A percentile compares a stretch with the other conserved stretches of the same genome.
Evolutionary conservation across 2,888 invertebrate genomes (phyloP).

Genomic region (Tortrix viridana): DNA sequence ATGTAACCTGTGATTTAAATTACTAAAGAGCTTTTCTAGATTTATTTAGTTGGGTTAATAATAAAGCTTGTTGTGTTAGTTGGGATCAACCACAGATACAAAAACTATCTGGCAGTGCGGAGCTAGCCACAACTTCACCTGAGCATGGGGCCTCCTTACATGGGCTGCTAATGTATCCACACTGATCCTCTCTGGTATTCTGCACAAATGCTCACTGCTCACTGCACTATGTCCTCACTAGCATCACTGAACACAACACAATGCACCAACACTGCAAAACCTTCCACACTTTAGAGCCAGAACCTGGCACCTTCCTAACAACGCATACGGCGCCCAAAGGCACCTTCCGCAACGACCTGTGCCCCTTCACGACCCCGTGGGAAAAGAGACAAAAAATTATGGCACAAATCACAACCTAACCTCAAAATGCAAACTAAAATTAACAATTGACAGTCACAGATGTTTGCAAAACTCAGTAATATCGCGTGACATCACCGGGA

Average conservation of each 20-base stretch:
- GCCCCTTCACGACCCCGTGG: conserved; percentile 21
- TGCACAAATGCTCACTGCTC: conserved; percentile 24
- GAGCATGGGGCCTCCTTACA: conserved; percentile 33
- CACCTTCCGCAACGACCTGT: conserved; percentile 23
- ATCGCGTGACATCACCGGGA: conserved; percentile 66
- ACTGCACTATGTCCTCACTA: conserved; percentile 35
- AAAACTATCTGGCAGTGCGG: conserved; percentile 4
- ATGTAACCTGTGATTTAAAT: conserved; percentile 13
- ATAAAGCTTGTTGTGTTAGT: conserved; percentile 21
- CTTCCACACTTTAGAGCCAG: conserved; percentile 3
- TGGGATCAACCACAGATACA: conserved; percentile 14
- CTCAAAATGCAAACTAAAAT: conserved; percentile 76
- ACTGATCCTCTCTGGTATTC: conserved; percentile 20
- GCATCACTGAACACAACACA: conserved; percentile 36
- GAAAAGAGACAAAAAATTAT: conserved; percentile 48
- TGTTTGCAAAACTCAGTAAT: conserved; percentile 66
- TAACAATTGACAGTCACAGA: conserved; percentile 71
- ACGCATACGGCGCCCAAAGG: conserved; percentile 4
- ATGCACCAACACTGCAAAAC: conserved; percentile 31
- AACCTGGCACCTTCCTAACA: conserved; percentile 2
- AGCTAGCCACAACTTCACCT: conserved; percentile 29
- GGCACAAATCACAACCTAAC: conserved; percentile 72
- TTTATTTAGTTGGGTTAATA: conserved; percentile 5
- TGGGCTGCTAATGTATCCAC: conserved; percentile 23
- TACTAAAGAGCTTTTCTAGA: conserved; percentile 6